Evolutionary conservation across 2,113 vertebrate species (phyloP).

Genomic region (Hippocampus barbouri): DNA sequence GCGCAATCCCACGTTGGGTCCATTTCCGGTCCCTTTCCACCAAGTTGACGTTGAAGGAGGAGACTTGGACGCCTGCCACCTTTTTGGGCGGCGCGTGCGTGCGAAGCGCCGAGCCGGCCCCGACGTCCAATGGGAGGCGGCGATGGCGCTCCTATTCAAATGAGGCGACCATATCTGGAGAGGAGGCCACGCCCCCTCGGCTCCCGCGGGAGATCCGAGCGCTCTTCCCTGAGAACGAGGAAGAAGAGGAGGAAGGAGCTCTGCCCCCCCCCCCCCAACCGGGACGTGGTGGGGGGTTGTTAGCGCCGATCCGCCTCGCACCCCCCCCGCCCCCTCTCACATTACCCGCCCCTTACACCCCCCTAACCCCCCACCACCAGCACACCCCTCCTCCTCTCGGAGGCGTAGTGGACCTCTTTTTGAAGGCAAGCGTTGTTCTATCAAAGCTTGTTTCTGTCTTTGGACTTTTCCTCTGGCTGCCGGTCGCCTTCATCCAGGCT

Average conservation of each 20-base stretch:
- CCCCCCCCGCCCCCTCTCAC: constrained; percentile 67
- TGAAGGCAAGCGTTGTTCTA: constrained; percentile 71
- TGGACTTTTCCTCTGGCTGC: constrained; percentile 7
- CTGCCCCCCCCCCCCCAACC: constrained; percentile 44
- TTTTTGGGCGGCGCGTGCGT: constrained; percentile 31
- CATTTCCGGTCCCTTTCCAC: no score
- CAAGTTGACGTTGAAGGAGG: no score
- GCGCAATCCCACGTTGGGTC: no score
- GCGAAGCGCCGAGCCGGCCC: constrained; percentile 52
- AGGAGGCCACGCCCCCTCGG: constrained; percentile 48
- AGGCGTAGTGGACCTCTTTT: constrained; percentile 77
- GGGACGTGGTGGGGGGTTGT: constrained; percentile 69
- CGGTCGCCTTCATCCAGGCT: background rate
- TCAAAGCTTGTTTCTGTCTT: constrained; percentile 9
- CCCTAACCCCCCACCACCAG: constrained; percentile 59
- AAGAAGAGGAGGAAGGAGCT: constrained; percentile 73
- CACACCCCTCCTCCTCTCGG: constrained; percentile 74
- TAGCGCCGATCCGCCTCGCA: constrained; percentile 63
- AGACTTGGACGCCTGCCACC: background rate
- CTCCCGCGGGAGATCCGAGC: constrained; percentile 65
- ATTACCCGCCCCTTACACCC: constrained; percentile 56
- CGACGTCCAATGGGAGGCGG: constrained; percentile 52
- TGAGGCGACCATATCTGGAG: constrained; percentile 58
- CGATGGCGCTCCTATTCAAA: constrained; percentile 48
- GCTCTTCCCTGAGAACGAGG: background rate